Conservation (phyloP, 1,140 invertebrate genomes). For the Nasonia vitripennis region DNA sequence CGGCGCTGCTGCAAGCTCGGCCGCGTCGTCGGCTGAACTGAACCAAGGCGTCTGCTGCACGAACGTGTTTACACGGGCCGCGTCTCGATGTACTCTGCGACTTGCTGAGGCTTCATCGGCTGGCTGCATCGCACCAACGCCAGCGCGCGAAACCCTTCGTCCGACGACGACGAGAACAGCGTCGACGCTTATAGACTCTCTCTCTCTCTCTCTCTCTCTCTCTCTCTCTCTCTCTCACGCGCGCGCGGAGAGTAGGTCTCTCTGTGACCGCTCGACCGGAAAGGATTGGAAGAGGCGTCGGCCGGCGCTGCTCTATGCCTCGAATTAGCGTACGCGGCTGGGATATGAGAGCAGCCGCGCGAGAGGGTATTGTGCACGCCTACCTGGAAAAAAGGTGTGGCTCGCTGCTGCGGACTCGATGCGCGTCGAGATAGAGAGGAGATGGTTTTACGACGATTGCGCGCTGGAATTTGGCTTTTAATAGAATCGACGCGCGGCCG, state of each 20-base stretch:
- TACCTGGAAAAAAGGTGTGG: not conserved
- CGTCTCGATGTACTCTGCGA: conserved; percentile 29
- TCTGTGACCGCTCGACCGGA: conserved; percentile 63
- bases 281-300: conserved; percentile 59
- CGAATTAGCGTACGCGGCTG: conserved; percentile 16
- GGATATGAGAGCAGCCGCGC: not conserved
- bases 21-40: not conserved
- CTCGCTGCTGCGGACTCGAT: not conserved
- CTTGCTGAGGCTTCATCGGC: conserved; percentile 62
- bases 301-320: not conserved
- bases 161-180: not conserved
- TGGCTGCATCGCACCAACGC: conserved; percentile 55
- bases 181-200: not conserved
- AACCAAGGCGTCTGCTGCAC: not conserved
- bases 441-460: no score
- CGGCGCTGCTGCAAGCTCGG: not conserved
- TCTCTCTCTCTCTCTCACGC: not conserved
- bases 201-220: not conserved
- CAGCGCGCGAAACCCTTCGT: conserved; percentile 10
- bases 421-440: no score
- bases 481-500: no score
- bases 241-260: conserved; percentile 12
- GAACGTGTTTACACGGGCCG: not conserved
- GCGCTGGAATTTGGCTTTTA: no score
- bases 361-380: conserved; percentile 9